These are phyloP conservation scores for Zaprionus capensis DNA, from an alignment of 1,140 invertebrate genomes.

Conservation along the genomic window DNA sequence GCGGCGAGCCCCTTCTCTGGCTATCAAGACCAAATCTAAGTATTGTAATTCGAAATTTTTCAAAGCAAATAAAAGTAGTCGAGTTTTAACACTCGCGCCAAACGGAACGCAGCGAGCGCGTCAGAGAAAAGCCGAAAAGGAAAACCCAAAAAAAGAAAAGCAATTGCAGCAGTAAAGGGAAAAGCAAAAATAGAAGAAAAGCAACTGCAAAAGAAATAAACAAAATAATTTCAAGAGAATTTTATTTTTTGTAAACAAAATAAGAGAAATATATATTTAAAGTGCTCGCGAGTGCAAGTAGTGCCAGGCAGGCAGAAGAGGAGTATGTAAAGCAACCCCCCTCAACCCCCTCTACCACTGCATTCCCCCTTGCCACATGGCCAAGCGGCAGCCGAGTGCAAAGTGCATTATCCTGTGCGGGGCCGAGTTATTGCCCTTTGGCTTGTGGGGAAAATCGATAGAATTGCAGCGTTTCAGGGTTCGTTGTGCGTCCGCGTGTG, in stretches of 20 bases:
- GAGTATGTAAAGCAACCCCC: not conserved
- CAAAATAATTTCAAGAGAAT: conserved; percentile 2
- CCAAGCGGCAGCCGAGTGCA: conserved; percentile 49
- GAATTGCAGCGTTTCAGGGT: conserved; percentile 56
- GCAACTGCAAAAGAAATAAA: not conserved
- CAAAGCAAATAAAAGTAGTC: conserved; percentile 81
- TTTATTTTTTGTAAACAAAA: not conserved
- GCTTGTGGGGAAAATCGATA: conserved; percentile 70
- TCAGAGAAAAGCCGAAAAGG: conserved; percentile 11
- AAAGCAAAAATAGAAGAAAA: not conserved
- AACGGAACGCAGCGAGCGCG: conserved; percentile 62
- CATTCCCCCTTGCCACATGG: not conserved
- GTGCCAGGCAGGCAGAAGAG: not conserved
- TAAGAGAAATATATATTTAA: not conserved
- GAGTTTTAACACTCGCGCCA: conserved; percentile 80
- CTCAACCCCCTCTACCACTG: no score
- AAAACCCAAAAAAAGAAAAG: conserved; percentile 15
- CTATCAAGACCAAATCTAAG: conserved; percentile 80
- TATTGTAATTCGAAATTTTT: conserved; percentile 82
- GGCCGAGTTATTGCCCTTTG: conserved; percentile 80
- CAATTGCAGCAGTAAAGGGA: not conserved
- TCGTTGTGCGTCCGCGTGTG: conserved; percentile 12
- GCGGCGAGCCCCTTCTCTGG: not conserved
- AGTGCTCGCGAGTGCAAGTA: conserved; percentile 1
- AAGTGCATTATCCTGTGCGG: conserved; percentile 80